Evolutionary conservation across 2,113 vertebrate genomes (phyloP).

Genomic region (Pteruthius melanotis): DNA sequence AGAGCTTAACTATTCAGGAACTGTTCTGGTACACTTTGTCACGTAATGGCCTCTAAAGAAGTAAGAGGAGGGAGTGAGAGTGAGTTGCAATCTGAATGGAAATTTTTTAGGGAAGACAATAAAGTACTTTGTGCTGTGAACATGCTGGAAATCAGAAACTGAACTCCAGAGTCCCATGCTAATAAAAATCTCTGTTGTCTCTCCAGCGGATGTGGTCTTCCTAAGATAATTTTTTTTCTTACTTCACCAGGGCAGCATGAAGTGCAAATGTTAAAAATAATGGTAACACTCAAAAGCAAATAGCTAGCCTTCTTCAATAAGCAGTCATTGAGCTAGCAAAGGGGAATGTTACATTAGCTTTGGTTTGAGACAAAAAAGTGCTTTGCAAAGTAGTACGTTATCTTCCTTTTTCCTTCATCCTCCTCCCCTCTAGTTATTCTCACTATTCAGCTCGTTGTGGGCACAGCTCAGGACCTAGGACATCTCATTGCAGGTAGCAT

Average conservation of each 20-base stretch:
- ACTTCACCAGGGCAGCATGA: background rate
- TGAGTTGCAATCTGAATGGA: background rate
- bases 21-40: background rate
- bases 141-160: background rate
- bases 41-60: background rate
- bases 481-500: background rate
- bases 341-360: background rate
- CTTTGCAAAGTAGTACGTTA: background rate
- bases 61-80: background rate
- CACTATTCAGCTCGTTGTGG: background rate
- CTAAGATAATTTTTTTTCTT: background rate
- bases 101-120: background rate
- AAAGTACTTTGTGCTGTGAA: background rate
- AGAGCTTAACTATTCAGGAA: background rate
- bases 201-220: background rate
- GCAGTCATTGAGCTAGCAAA: background rate
- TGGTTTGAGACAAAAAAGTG: background rate
- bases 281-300: background rate
- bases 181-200: background rate
- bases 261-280: background rate
- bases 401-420: background rate
- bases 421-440: background rate
- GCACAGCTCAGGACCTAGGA: background rate
- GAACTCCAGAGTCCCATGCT: background rate
- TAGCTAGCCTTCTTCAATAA: background rate